Base-by-base conservation (phyloP, 2,113 vertebrate genomes). In the Psilopogon haemacephalus region DNA sequence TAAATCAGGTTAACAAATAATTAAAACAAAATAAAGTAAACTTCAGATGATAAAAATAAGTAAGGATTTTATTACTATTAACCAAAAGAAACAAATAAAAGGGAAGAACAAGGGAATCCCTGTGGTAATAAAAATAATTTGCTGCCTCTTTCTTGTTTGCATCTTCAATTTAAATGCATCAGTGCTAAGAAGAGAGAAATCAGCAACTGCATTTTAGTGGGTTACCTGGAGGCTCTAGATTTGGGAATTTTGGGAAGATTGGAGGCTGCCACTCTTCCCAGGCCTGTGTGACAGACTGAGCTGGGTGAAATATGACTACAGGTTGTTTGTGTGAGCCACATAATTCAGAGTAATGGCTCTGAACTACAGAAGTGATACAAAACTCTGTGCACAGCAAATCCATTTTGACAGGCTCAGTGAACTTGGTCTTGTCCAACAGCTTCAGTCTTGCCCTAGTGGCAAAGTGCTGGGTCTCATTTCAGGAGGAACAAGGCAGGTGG, bases 281-380 rank as follows among this genome's bases (percentile, higher is more conserved):
- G 4, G 26, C 59, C 65, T 15, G 8, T 8, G 44, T 32, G 30
- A 24, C 37, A 60, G 65, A 11, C 26, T 8, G 13, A 48, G 17
- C 15, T 54, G 44, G 0, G 0, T 1, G 4, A 56, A 52, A 77
- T 16, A 17, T 7, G 7, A n/a, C 67, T 26, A 11, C 40, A 55
- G 30, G 21, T 9, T 32, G 28, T 38, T 55, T 16, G 5, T 54
- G 3, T 1, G 27, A 73, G 12, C 54, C 1, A 1, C 32, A 42
- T 59, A 60, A 48, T 37, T 72, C 67, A 37, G 11, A 18, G 44
- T 8, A 9, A 14, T 12, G 23, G 27, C n/a, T 33, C 23, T 42
- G n/a, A 58, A 17, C 12, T 6, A 18, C 58, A 19, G 64, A 15
- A 72, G 24, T 5, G 28, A 12, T 8, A 60, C 28, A 21, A 63